Base-by-base conservation (phyloP, 2,113 vertebrate species). In the Equus quagga region DNA sequence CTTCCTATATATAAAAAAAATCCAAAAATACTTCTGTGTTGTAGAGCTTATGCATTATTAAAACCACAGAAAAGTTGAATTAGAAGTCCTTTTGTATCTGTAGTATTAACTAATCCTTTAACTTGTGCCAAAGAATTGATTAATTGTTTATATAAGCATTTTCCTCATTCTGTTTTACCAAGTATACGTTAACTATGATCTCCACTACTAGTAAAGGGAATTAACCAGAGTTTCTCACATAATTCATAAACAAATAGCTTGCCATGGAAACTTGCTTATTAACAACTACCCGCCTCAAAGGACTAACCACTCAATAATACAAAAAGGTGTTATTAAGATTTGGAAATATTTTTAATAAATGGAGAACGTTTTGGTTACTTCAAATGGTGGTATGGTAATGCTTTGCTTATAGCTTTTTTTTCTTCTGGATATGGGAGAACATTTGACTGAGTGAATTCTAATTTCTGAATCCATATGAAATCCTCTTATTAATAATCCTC, bases 201-300 rank as follows among this genome's bases (percentile, higher is more conserved):
- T 97, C 13, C 72, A 33, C 36, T 80, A 31, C 13, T 33, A 76
- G 19, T 76, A 93, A 75, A 89, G 9, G 14, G 76, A 97, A 97
- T 86, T 94, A 97, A 86, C 24, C n/a, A 82, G 69, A 31, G 2
- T 28, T 92, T 94, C 89, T 91, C 56, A 64, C 69, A 64, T 95
- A 91, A 95, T 56, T 73, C 83, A 89, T 80, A 96, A 98, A 83
- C 7, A 97, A 94, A 80, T n/a, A 69, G 4, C 67, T 97, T 81
- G 95, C 73, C 84, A 84, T 8, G 33, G 36, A 92, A 84, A 46
- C 87, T 70, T 21, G 60, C 76, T 97, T 94, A 94, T 49, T 96
- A 96, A 76, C 10, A 95, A 7, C 28, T 92, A 70, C 19, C 1
- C 67, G 7, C 14, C 49, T 33, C 64, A 89, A 93, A 44, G 46